Evolutionary conservation across 2,797 vertebrate genomes (phyloP).

Genomic region (Acipenser oxyrinchus): DNA sequence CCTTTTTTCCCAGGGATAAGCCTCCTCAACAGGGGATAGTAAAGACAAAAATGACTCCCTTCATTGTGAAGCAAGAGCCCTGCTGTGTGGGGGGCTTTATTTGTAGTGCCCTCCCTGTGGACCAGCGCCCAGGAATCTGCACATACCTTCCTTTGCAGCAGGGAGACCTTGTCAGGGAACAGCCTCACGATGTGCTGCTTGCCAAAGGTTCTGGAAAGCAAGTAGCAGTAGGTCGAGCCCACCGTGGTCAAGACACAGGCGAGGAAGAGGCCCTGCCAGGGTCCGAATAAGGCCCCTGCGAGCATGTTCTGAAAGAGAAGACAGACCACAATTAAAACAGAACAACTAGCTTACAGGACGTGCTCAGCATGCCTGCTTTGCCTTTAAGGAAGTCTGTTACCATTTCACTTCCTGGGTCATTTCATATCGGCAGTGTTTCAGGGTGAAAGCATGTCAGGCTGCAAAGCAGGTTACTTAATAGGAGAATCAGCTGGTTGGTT

Average conservation of each 20-base stretch:
- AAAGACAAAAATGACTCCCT: no score
- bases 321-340: constrained; percentile 10
- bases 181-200: constrained; percentile 69
- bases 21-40: no score
- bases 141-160: constrained; percentile 79
- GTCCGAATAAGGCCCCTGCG: constrained; percentile 87
- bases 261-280: constrained; percentile 75
- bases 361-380: no score
- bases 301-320: constrained; percentile 75
- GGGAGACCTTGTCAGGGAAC: constrained; percentile 79
- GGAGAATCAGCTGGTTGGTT: no score
- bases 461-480: no score
- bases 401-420: no score
- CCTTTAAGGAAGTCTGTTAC: no score
- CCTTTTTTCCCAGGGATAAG: no score
- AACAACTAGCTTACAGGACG: no score
- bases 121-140: background rate
- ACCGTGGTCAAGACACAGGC: constrained; percentile 77
- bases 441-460: no score
- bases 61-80: background rate
- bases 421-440: no score
- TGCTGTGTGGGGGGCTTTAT: background rate
- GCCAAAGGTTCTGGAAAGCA: constrained; percentile 79
- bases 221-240: constrained; percentile 84
- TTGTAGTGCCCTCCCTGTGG: background rate